phyloP scores from a whole-genome alignment of 2,888 invertebrate genomes.

The Gortyna flavago region DNA sequence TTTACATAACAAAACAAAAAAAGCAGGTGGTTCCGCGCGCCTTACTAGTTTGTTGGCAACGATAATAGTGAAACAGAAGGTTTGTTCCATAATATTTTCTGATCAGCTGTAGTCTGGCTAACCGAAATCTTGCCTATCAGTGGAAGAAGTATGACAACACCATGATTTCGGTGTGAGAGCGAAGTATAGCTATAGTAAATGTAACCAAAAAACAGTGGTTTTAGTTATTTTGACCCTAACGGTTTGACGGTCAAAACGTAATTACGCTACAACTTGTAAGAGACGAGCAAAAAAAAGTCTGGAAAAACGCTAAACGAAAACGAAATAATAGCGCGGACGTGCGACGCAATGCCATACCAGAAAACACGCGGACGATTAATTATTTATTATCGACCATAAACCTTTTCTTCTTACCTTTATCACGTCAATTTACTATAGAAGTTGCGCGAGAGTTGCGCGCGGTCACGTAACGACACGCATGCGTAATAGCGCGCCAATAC shows the following conservation, averaged over 20 bases:
- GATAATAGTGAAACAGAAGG: slow-evolving; percentile 1
- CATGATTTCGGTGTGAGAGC: neutral
- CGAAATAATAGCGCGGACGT: neutral
- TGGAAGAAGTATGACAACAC: neutral
- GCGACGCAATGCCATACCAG: neutral
- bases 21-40: slow-evolving; percentile 21
- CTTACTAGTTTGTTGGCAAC: slow-evolving; percentile 12
- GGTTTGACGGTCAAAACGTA: neutral
- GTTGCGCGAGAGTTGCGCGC: slow-evolving; percentile 56
- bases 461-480: slow-evolving; percentile 61
- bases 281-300: neutral
- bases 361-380: neutral
- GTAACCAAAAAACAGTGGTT: neutral
- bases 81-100: neutral
- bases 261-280: neutral
- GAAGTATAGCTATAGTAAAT: neutral
- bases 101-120: neutral
- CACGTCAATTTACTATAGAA: slow-evolving; percentile 13
- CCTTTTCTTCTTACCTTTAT: slow-evolving; percentile 31
- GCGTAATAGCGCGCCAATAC: slow-evolving; percentile 60
- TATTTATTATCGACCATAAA: neutral
- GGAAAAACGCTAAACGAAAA: neutral
- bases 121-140: neutral
- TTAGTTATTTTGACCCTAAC: neutral
- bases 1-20: slow-evolving; percentile 47